These are phyloP conservation scores for Tigriopus californicus DNA, from an alignment of 2,888 invertebrate species.

Conservation along the genomic window DNA sequence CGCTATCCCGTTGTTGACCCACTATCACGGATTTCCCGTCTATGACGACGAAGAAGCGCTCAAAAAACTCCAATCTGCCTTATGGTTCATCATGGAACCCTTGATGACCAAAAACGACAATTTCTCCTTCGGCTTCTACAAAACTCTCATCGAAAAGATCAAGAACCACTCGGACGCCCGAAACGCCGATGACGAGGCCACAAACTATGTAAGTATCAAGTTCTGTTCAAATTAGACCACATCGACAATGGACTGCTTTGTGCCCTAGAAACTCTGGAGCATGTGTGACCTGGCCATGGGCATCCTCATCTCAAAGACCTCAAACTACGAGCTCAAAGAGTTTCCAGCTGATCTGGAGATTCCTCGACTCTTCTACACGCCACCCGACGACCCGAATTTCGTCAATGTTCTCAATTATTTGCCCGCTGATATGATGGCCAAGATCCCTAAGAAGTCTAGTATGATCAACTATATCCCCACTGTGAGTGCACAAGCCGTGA, in stretches of 20 bases:
- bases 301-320: conserved; percentile 65
- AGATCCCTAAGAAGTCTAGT: background rate
- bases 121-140: conserved; percentile 86
- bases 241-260: too few species aligned
- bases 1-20: conserved; percentile 86
- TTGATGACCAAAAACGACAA: conserved; percentile 79
- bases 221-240: conserved; percentile 8
- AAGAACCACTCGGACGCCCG: conserved; percentile 82
- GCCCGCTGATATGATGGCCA: background rate
- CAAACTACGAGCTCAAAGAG: conserved; percentile 72
- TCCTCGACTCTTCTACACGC: conserved; percentile 57
- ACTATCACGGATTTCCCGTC: conserved; percentile 54
- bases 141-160: conserved; percentile 77
- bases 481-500: too few species aligned
- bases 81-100: conserved; percentile 88
- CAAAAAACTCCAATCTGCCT: conserved; percentile 42
- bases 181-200: conserved; percentile 44
- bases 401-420: background rate
- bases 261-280: conserved; percentile 75
- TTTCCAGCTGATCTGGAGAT: conserved; percentile 67
- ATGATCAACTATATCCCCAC: too few species aligned
- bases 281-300: conserved; percentile 86
- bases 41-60: conserved; percentile 24
- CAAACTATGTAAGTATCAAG: background rate
- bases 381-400: background rate